Conservation (phyloP, 1,140 invertebrate genomes). For the Eupristina koningsbergeri region DNA sequence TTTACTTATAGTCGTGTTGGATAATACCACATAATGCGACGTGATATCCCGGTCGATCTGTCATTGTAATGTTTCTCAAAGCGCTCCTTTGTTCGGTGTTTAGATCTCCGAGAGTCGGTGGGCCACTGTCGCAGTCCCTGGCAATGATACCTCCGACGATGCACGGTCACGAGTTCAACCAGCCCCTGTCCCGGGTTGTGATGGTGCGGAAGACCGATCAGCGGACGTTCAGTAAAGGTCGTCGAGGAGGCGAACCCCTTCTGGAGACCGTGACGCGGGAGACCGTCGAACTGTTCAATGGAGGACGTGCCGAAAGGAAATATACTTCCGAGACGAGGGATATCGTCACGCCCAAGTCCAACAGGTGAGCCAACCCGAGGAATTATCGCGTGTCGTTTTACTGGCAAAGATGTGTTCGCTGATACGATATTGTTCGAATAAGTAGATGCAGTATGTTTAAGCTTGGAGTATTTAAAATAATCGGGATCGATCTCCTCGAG, state of each 20-base stretch:
- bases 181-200: conserved; percentile 75
- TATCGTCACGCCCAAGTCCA: conserved; percentile 71
- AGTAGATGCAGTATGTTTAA: not conserved
- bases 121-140: conserved; percentile 70
- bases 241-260: conserved; percentile 70
- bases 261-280: conserved; percentile 76
- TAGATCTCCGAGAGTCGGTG: conserved; percentile 71
- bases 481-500: not conserved
- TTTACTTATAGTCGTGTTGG: not conserved
- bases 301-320: conserved; percentile 75
- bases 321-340: conserved; percentile 76
- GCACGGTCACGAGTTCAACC: conserved; percentile 76
- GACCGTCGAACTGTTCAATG: conserved; percentile 77
- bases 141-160: conserved; percentile 73
- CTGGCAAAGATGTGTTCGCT: too few species aligned
- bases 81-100: not conserved
- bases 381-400: too few species aligned
- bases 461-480: not conserved
- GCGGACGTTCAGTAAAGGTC: conserved; percentile 74
- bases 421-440: not conserved
- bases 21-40: too few species aligned
- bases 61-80: not conserved
- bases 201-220: conserved; percentile 79
- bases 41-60: not conserved
- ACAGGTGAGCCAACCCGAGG: conserved; percentile 60